These are phyloP conservation scores for Oryzaephilus surinamensis DNA, from an alignment of 1,140 invertebrate genomes.

Conservation along the genomic window DNA sequence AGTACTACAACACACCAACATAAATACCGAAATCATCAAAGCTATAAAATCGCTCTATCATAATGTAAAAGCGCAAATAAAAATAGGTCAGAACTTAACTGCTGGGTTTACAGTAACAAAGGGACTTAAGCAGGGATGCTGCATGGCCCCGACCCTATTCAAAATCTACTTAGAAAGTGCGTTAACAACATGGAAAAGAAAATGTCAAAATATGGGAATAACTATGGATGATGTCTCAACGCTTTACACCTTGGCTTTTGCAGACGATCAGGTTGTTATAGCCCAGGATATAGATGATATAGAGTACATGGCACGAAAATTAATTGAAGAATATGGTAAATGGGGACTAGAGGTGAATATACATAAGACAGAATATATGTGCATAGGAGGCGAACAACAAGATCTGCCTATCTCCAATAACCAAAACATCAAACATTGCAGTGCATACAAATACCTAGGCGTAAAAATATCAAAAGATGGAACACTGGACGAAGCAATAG, in stretches of 20 bases:
- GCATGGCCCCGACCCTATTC: conserved; percentile 3
- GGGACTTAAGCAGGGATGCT: conserved; percentile 6
- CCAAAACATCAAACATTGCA: no score
- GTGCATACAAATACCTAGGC: no score
- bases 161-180: conserved; percentile 5
- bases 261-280: conserved; percentile 15
- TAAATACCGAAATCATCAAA: background rate
- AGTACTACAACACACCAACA: background rate
- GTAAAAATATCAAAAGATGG: no score
- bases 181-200: conserved; percentile 3
- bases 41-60: no score
- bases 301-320: no score
- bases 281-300: conserved; percentile 16
- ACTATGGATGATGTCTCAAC: conserved; percentile 1
- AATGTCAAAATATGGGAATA: conserved; percentile 10
- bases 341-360: no score
- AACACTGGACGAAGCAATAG: no score
- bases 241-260: conserved; percentile 8
- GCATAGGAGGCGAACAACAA: no score
- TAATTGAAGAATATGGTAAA: no score
- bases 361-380: no score
- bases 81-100: background rate
- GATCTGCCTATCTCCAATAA: no score
- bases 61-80: background rate
- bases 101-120: background rate